Evolutionary conservation across 2,888 invertebrate genomes (phyloP), one percentile per base, ranked within the genome.

Genomic region (Platycnemis pennipes): DNA sequence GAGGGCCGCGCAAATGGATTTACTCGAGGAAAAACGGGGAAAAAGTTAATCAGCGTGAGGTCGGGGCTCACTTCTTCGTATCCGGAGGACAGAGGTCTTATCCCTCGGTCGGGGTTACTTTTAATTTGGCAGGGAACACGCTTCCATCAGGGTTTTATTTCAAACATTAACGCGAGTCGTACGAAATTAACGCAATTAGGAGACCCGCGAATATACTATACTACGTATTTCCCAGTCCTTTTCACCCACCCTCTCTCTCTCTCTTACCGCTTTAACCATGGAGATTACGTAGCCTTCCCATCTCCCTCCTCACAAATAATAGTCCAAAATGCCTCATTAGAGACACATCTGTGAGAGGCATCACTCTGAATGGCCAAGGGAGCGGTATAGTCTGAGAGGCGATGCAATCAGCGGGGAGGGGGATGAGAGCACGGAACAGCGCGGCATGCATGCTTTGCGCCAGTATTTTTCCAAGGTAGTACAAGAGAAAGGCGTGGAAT

Each of bases 141-240:
- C 13, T 37, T 77, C 13, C 77, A 13, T 77, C 77, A 63, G 63
- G 63, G 63, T 5, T 63, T 26, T 8, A 63, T 63, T 63, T 63
- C 4, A 63, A 63, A 77, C 26, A 11, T 69, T 16, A 37, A 31
- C 2, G 37, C 77, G 77, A 77, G 77, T 22, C 37, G 37, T 37
- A 77, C 37, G 37, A 77, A 77, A 77, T 77, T 77, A 77, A 77
- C 77, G 77, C 37, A 77, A 77, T 77, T 77, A 77, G 37, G 37
- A 13, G 37, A 77, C 11, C 11, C 37, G 37, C 19, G 3, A 16
- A 37, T 37, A 77, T 77, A 13, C 11, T 31, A 3, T 31, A 3
- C 5, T 77, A 8, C 0, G 31, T 31, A 77, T 37, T 8, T 77
- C 37, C 11, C 37, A 11, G 1, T 77, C 1, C 22, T 77, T 31